Evolutionary conservation across 2,113 vertebrate species (phyloP).

Genomic region (Brachirus orientalis): DNA sequence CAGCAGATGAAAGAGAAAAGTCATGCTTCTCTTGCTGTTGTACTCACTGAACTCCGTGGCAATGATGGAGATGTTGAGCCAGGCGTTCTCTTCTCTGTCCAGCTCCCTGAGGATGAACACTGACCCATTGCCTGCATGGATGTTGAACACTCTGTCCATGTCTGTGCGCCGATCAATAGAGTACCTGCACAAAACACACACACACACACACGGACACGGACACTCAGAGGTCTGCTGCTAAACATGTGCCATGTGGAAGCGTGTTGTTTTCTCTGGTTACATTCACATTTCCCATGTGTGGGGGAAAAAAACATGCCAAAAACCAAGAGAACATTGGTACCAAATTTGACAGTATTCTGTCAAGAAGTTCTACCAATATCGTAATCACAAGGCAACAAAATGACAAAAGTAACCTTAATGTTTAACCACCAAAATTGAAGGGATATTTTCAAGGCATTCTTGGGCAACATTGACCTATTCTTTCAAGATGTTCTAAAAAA

Average conservation of each 20-base stretch:
- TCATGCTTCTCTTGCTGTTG: background rate
- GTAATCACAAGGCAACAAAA: too few species aligned
- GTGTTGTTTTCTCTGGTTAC: background rate
- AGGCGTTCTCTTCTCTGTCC: slow-evolving; percentile 90
- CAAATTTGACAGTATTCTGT: too few species aligned
- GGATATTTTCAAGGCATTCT: too few species aligned
- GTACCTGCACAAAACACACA: slow-evolving; percentile 83
- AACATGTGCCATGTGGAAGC: background rate
- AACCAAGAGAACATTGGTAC: too few species aligned
- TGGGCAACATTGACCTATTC: too few species aligned
- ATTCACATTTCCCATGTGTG: too few species aligned
- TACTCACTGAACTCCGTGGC: slow-evolving; percentile 95
- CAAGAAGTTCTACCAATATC: too few species aligned
- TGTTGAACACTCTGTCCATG: slow-evolving; percentile 96
- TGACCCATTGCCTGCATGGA: slow-evolving; percentile 92
- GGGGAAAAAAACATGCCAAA: too few species aligned
- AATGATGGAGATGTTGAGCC: slow-evolving; percentile 96
- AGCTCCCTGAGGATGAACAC: slow-evolving; percentile 91
- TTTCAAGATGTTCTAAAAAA: too few species aligned
- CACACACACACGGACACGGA: slow-evolving; percentile 2
- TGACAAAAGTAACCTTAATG: too few species aligned
- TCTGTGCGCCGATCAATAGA: slow-evolving; percentile 95
- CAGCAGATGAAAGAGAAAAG: background rate
- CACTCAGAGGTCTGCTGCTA: background rate
- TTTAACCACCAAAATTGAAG: too few species aligned